Base-by-base conservation (phyloP, 2,797 vertebrate species). In the Sebastes reedi region DNA sequence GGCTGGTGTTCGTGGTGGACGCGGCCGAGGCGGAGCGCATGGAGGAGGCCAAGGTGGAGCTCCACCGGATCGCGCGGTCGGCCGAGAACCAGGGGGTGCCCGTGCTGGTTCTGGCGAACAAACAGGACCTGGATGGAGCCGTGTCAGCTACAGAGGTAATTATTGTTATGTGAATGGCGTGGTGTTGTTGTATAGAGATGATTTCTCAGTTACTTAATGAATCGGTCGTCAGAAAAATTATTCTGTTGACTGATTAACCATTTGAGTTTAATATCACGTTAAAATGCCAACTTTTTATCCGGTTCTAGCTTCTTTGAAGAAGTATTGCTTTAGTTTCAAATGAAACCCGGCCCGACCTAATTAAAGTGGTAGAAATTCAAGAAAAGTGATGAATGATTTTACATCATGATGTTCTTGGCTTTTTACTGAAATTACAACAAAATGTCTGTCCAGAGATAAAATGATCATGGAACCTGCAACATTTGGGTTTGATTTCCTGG, bases 1-100 rank as follows among this genome's bases (percentile, higher is more conserved):
- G 96, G 4, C 84, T 97, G 61, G 96, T 97, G 78, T 97, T 96
- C 16, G 96, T 97, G 84, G 95, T 97, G 82, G 96, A 97, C 5
- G 90, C 96, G 0, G 88, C 90, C 0, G 96, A 97, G 87, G 11
- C 67, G 0, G 96, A 96, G 79, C 93, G 96, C 24, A 72, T 97
- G 91, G 96, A 97, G 85, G 96, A 97, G 81, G 96, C 96, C 30
- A 95, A 94, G 27, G 93, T 94, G 72, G 96, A 97, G 88, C 92
- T 97, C 0, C 95, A 96, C 76, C 80, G 89, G 3, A 96, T 97
- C 76, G 87, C 88, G 34, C 88, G 93, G 25, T 93, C 92, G 1
- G 90, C 95, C 0, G 96, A 97, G 88, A 96, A 96, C 91, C 96
- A 95, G 75, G 96, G 95, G 0, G 92, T 96, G 10, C 96, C 96